These are phyloP conservation scores for Eremobia ochroleuca DNA, from an alignment of 2,888 invertebrate genomes.

Conservation along the genomic window DNA sequence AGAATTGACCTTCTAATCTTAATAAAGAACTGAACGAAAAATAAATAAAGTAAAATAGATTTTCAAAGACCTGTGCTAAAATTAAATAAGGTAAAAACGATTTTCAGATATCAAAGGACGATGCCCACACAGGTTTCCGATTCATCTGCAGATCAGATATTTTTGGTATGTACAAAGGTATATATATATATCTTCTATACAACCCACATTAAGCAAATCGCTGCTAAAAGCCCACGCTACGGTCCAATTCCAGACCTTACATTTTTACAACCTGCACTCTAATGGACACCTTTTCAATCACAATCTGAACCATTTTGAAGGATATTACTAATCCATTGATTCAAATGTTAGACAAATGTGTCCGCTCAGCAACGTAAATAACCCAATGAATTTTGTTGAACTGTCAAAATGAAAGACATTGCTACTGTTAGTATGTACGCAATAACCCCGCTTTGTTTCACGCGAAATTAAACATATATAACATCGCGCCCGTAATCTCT, in stretches of 20 bases:
- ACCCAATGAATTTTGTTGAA: too few species aligned
- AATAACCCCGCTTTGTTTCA: too few species aligned
- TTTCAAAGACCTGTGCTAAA: background rate
- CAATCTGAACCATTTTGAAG: background rate
- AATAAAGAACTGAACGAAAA: background rate
- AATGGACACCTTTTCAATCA: background rate
- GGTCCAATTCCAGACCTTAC: background rate
- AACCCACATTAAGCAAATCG: background rate
- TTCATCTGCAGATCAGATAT: conserved; percentile 20
- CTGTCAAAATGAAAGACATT: too few species aligned
- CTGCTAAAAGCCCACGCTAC: background rate
- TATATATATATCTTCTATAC: too few species aligned
- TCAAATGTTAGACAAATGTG: too few species aligned
- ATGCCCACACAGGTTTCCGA: conserved; percentile 4
- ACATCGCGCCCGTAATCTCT: too few species aligned
- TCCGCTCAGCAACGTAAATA: too few species aligned
- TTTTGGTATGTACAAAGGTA: conserved; percentile 14
- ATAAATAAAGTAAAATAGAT: background rate
- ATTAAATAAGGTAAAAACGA: conserved; percentile 8
- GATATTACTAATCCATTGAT: too few species aligned
- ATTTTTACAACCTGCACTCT: background rate
- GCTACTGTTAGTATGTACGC: too few species aligned
- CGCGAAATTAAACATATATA: too few species aligned
- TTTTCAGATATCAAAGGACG: conserved; percentile 13
- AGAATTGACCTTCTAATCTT: background rate